These are phyloP conservation scores for Calliphora vomitoria DNA, from an alignment of 2,888 invertebrate genomes.

Conservation along the genomic window DNA sequence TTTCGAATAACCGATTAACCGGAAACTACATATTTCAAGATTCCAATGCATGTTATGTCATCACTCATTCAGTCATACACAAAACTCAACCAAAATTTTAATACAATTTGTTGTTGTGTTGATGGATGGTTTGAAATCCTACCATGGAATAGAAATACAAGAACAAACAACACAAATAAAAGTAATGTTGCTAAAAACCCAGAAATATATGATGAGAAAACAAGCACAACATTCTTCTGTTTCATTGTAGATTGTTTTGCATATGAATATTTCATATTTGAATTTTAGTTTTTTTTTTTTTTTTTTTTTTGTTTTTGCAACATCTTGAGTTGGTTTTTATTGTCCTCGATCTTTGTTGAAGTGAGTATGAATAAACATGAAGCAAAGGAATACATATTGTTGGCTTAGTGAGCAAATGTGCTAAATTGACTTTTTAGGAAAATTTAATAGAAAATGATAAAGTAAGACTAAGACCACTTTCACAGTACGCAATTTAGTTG, in stretches of 20 bases:
- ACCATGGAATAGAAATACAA: neutral
- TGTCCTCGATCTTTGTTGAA: neutral
- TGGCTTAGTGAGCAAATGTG: too few relatives aligned
- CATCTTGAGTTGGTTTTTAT: neutral
- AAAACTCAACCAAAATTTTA: neutral
- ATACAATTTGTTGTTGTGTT: slow-evolving; percentile 10
- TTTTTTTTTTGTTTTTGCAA: neutral
- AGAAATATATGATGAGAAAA: neutral
- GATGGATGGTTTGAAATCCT: slow-evolving; percentile 14
- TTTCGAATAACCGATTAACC: slow-evolving; percentile 17
- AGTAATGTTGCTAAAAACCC: neutral
- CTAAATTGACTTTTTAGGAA: too few relatives aligned
- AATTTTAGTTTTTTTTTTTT: slow-evolving; percentile 3
- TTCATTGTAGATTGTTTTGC: neutral
- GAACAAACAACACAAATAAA: neutral
- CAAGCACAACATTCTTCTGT: too few relatives aligned
- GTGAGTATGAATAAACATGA: slow-evolving; percentile 3
- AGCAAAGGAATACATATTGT: neutral
- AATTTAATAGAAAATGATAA: too few relatives aligned
- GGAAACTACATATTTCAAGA: neutral
- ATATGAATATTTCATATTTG: slow-evolving; percentile 27
- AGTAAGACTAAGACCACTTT: too few relatives aligned
- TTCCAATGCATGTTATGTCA: slow-evolving; percentile 10
- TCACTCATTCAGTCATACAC: slow-evolving; percentile 13
- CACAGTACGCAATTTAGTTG: too few relatives aligned